A percentile compares a stretch with the other conserved stretches of the same genome.
These are phyloP conservation scores for Delia radicum DNA, from an alignment of 1,140 invertebrate genomes.

Conservation along the genomic window DNA sequence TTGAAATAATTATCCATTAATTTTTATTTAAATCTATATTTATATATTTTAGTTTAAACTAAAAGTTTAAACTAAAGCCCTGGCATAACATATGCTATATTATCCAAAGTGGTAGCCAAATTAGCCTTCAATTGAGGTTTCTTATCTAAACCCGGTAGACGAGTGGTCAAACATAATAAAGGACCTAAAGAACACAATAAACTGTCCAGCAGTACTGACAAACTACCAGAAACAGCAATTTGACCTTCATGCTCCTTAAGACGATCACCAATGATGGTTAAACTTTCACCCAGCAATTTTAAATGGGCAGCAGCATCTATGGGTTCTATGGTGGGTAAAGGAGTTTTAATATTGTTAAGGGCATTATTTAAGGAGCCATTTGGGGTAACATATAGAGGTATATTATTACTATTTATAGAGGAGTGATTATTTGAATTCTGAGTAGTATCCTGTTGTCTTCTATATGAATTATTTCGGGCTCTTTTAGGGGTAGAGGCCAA, in stretches of 20 bases:
- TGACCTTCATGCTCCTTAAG: constrained; percentile 93
- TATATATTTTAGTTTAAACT: too few species aligned
- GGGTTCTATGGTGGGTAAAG: constrained; percentile 70
- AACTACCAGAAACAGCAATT: constrained; percentile 89
- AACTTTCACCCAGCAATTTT: constrained; percentile 87
- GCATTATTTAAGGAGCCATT: not conserved
- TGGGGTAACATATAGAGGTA: not conserved
- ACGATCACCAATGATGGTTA: constrained; percentile 89
- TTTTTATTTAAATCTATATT: too few species aligned
- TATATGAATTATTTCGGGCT: not conserved
- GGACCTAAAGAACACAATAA: constrained; percentile 90
- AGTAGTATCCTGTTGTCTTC: not conserved
- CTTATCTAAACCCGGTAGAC: constrained; percentile 69
- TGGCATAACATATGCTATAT: constrained; percentile 96
- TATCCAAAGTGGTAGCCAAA: constrained; percentile 82
- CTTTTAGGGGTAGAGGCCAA: not conserved
- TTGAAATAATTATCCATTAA: too few species aligned
- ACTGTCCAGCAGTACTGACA: constrained; percentile 93
- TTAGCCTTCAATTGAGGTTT: constrained; percentile 62
- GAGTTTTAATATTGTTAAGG: not conserved
- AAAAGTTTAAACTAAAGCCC: too few species aligned
- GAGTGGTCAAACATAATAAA: constrained; percentile 82
- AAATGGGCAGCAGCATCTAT: constrained; percentile 92
- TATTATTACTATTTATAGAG: not conserved
- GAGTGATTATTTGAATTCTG: not conserved